Base-by-base conservation (phyloP, 2,797 vertebrate genomes). In the Pampus argenteus region DNA sequence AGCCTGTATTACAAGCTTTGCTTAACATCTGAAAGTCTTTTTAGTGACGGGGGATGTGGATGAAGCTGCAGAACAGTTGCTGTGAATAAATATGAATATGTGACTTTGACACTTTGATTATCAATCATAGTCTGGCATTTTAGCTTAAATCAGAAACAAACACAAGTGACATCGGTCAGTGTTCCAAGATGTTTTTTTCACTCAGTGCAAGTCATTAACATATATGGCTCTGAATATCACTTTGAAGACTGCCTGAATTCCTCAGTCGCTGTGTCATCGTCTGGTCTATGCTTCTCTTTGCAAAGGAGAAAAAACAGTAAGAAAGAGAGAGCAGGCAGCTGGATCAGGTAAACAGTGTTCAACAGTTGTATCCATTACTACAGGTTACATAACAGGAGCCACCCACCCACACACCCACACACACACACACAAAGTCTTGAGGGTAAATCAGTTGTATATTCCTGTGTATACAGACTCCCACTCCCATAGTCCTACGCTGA, bases 291-390 rank as follows among this genome's bases (percentile, higher is more conserved):
- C 45, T 56, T 61, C 59, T 59, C 49, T 25, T 49, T 7, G 17
- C 2, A 22, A 34, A 42, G 13, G 3, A 14, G 28, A 36, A 47
- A 29, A 74, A 36, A 55, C 17, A 54, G 44, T 40, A 36, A 67
- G 45, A 60, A 22, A 38, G 59, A 54, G 48, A 72, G 56, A 76
- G 17, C 54, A 56, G 2, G 10, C 79, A 86, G 71, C 86, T 86
- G 78, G 66, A 76, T 83, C 69, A 72, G 78, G 75, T 84, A 88
- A 91, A 92, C 65, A 59, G 28, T 25, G 58, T 74, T 90, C 85
- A 89, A 78, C 88, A 92, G 88, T 90, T 93, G 89, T 88, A 87
- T 92, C 82, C 71, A 69, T 89, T 88, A 84, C 86, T 70, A 6
- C 29, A 34, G 8, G 47, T 92, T 91, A 89, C 26, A 22, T 86